phyloP scores from a whole-genome alignment of 2,797 vertebrate genomes.

The Tapirus indicus region DNA sequence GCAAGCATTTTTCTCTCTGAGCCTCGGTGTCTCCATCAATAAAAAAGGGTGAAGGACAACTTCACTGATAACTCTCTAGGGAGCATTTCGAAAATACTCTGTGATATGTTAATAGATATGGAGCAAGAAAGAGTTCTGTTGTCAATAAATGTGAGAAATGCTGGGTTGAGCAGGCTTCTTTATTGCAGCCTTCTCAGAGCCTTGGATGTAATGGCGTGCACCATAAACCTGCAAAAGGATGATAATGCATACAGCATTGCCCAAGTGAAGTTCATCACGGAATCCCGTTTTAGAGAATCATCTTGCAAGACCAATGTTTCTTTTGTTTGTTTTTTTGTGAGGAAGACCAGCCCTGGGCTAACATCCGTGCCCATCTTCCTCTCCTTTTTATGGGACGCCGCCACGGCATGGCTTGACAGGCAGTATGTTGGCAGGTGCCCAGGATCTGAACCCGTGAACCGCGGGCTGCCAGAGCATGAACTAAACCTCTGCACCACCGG shows the following conservation, averaged over 20 bases:
- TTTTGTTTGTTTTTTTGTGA: too few relatives aligned
- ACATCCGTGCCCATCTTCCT: too few relatives aligned
- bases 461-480: too few relatives aligned
- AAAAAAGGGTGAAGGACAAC: not conserved
- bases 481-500: too few relatives aligned
- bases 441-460: too few relatives aligned
- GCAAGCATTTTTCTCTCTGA: not conserved
- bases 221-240: too few relatives aligned
- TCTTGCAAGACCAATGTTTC: not conserved
- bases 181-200: not conserved
- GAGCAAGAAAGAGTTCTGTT: not conserved
- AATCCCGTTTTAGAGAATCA: not conserved
- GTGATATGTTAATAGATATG: not conserved
- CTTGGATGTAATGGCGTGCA: rapidly evolving
- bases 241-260: rapidly evolving
- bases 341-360: too few relatives aligned
- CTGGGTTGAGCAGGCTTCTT: not conserved
- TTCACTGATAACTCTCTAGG: too few relatives aligned
- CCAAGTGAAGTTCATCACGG: not conserved
- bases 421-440: too few relatives aligned
- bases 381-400: too few relatives aligned
- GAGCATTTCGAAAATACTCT: not conserved
- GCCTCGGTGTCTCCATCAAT: not conserved
- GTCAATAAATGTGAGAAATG: not conserved
- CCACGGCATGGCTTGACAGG: too few relatives aligned